These are phyloP conservation scores for Eulithis testata DNA, from an alignment of 2,888 invertebrate species.

Conservation along the genomic window DNA sequence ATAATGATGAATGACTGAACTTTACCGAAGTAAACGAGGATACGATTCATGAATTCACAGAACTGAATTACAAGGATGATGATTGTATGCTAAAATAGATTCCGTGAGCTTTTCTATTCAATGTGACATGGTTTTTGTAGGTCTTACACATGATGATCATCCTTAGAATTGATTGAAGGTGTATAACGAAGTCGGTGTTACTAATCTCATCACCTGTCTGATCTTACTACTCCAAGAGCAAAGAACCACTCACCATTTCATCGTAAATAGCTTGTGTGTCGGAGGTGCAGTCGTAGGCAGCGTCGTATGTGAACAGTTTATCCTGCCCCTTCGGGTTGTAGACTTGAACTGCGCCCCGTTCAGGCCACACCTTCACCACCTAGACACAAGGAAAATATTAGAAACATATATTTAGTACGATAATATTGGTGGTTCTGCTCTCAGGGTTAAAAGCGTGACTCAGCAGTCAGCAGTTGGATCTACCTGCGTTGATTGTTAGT, in stretches of 20 bases:
- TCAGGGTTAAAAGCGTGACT: slow-evolving; percentile 24
- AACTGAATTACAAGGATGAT: slow-evolving; percentile 8
- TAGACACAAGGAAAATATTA: slow-evolving; percentile 44
- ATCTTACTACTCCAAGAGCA: too few species aligned
- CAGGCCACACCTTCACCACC: slow-evolving; percentile 93
- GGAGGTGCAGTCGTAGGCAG: slow-evolving; percentile 96
- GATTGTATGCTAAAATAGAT: neutral
- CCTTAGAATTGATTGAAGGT: too few species aligned
- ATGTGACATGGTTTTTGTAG: too few species aligned
- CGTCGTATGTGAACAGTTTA: slow-evolving; percentile 98
- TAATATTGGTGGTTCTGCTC: neutral
- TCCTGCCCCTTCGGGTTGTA: slow-evolving; percentile 94
- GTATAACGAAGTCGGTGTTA: too few species aligned
- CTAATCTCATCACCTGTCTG: too few species aligned
- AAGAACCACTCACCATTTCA: slow-evolving; percentile 87
- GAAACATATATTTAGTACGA: neutral
- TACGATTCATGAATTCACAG: slow-evolving; percentile 6
- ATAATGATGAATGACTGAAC: slow-evolving; percentile 22
- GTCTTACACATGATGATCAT: too few species aligned
- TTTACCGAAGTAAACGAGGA: neutral
- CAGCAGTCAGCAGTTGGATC: slow-evolving; percentile 8
- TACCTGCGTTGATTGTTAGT: slow-evolving; percentile 10
- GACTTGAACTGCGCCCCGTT: slow-evolving; percentile 95
- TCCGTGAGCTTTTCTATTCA: too few species aligned
- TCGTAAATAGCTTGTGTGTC: slow-evolving; percentile 97